Evolutionary conservation across 2,888 invertebrate genomes (phyloP).

Genomic region (Callosobruchus maculatus): DNA sequence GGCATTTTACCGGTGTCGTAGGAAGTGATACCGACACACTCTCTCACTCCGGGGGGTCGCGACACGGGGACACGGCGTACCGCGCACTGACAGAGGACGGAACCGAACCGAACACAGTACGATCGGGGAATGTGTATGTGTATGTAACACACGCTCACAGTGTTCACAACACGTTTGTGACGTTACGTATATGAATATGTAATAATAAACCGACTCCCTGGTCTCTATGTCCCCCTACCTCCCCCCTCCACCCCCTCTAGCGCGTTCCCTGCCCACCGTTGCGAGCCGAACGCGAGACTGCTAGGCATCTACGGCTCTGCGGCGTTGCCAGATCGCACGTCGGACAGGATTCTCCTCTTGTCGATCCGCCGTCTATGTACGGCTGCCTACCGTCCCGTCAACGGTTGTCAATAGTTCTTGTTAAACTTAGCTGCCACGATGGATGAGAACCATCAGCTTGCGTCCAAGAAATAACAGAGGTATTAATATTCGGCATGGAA

Average conservation of each 20-base stretch:
- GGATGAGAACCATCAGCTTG: too few species aligned
- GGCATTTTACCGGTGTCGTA: not conserved
- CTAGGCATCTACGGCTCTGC: conserved; percentile 20
- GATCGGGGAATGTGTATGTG: not conserved
- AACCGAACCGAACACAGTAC: not conserved
- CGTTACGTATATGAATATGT: conserved; percentile 33
- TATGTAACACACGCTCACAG: not conserved
- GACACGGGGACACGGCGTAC: too few species aligned
- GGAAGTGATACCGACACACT: not conserved
- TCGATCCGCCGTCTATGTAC: too few species aligned
- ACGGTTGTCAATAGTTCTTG: too few species aligned
- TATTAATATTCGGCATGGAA: too few species aligned
- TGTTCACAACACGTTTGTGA: conserved; percentile 14
- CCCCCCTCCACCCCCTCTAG: conserved; percentile 16
- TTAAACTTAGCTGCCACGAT: too few species aligned
- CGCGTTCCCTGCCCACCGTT: conserved; percentile 2
- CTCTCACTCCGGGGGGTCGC: not conserved
- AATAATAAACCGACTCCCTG: conserved; percentile 26
- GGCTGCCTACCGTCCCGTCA: too few species aligned
- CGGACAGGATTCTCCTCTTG: too few species aligned
- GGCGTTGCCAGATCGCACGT: not conserved
- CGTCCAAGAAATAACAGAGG: too few species aligned
- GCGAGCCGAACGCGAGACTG: conserved; percentile 22
- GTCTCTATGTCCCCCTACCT: conserved; percentile 13
- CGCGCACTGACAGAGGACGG: not conserved